These are phyloP conservation scores for Neomonachus schauinslandi DNA, from an alignment of 2,113 vertebrate species.

Conservation along the genomic window DNA sequence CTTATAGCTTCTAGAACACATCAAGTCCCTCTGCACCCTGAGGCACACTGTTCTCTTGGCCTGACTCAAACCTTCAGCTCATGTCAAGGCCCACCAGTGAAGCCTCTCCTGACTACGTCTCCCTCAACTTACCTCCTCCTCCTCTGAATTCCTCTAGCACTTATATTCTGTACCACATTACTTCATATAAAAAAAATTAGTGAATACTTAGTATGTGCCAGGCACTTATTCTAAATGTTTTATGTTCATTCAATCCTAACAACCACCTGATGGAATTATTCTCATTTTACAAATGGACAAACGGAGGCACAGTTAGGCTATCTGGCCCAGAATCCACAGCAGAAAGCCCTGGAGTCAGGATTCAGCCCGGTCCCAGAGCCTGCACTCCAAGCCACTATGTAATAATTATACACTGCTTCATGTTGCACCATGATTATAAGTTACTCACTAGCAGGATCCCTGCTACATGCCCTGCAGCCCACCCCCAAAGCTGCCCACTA, in stretches of 20 bases:
- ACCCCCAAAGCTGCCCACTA: background rate
- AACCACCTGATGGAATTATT: background rate
- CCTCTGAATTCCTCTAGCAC: background rate
- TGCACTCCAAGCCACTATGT: background rate
- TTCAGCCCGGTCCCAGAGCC: background rate
- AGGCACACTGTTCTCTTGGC: background rate
- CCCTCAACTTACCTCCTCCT: background rate
- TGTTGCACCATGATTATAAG: background rate
- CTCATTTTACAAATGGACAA: constrained; percentile 3
- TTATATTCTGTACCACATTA: background rate
- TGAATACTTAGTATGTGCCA: background rate
- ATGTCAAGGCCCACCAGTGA: background rate
- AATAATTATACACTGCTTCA: background rate
- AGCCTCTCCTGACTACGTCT: background rate
- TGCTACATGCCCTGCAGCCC: background rate
- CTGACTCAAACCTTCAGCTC: background rate
- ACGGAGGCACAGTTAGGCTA: background rate
- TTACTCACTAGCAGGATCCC: background rate
- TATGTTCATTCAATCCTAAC: background rate
- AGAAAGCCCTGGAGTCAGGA: background rate
- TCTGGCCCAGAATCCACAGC: background rate
- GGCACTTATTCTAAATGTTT: background rate
- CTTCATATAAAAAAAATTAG: background rate
- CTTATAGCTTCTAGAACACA: background rate
- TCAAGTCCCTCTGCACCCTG: background rate